phyloP scores from a whole-genome alignment of 2,888 invertebrate species.

The Lasioglossum leucozonium region DNA sequence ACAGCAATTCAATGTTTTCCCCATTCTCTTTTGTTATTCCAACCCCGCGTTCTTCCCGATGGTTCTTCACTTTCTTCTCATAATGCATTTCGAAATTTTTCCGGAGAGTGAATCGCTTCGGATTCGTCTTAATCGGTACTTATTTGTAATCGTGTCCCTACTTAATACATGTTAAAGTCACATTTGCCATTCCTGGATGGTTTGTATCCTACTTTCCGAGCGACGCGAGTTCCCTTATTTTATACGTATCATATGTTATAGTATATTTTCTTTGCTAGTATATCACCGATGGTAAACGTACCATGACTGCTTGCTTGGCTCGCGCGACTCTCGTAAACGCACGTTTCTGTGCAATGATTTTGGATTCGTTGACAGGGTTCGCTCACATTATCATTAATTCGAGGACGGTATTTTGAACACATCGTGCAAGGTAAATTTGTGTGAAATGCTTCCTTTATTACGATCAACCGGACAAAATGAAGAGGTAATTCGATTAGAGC shows the following conservation, averaged over 20 bases:
- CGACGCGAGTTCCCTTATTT: conserved; percentile 1
- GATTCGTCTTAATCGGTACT: not conserved
- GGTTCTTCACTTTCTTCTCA: not conserved
- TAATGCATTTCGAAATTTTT: not conserved
- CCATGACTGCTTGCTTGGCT: conserved; percentile 3
- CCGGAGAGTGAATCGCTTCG: not conserved
- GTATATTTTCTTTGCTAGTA: not conserved
- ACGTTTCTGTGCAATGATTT: not conserved
- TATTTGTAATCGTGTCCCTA: not conserved
- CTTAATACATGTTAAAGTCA: conserved; percentile 9
- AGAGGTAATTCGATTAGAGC: not conserved
- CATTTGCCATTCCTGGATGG: not conserved
- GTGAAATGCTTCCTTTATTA: not conserved
- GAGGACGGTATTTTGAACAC: conserved; percentile 7
- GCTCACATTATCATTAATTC: not conserved
- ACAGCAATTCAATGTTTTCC: not conserved
- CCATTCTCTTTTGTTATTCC: not conserved
- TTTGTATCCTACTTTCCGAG: conserved; percentile 1
- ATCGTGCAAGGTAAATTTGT: not conserved
- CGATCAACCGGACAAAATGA: not conserved
- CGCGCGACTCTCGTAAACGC: not conserved
- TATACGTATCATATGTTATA: conserved; percentile 1
- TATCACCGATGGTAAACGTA: not conserved
- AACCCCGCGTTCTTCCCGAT: not conserved
- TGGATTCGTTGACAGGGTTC: not conserved